Percentiles rank a stretch among this genome's conserved stretches.
Conservation (phyloP, 2,113 vertebrate genomes). For the Chloebia gouldiae region DNA sequence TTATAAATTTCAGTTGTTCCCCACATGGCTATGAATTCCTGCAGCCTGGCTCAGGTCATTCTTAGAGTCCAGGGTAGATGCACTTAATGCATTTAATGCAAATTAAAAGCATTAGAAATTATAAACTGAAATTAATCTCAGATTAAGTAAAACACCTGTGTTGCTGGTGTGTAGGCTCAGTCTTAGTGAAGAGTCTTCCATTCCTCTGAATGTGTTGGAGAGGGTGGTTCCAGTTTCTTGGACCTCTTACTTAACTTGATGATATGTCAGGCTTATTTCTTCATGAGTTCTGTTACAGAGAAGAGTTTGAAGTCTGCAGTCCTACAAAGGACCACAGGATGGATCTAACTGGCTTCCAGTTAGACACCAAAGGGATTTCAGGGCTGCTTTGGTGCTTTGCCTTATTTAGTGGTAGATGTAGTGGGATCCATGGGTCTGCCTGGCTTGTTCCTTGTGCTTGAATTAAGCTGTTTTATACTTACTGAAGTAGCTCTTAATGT, state of each 20-base stretch:
- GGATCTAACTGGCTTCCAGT: background rate
- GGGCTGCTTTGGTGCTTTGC: background rate
- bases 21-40: background rate
- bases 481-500: background rate
- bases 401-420: background rate
- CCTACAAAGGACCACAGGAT: background rate
- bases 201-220: background rate
- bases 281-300: background rate
- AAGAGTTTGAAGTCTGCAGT: background rate
- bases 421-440: background rate
- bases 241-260: background rate
- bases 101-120: background rate
- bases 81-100: fast-evolving
- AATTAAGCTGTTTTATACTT: background rate
- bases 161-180: background rate
- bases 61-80: background rate
- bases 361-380: background rate
- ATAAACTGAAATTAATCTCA: background rate
- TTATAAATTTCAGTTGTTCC: background rate
- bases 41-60: background rate
- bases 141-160: background rate
- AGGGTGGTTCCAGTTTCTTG: background rate
- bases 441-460: background rate
- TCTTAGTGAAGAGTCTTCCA: background rate
- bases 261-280: background rate